Evolutionary conservation across 1,140 invertebrate genomes (phyloP).

Genomic region (Zaprionus africanus): DNA sequence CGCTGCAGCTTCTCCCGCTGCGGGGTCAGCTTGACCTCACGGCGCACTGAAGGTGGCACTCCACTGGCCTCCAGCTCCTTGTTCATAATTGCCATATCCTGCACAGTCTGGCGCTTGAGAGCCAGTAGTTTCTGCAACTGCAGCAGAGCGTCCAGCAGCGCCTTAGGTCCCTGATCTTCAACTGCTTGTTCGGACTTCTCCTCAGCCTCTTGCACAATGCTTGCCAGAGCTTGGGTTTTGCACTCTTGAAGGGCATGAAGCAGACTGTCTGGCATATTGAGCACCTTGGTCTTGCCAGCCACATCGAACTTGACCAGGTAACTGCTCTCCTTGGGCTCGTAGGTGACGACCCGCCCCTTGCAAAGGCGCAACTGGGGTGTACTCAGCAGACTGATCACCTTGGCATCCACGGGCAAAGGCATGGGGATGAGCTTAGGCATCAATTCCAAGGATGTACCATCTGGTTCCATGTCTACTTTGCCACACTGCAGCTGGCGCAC

Average conservation of each 20-base stretch:
- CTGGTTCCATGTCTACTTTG: background rate
- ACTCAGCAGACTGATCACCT: constrained; percentile 36
- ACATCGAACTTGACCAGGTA: constrained; percentile 43
- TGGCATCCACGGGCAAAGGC: constrained; percentile 27
- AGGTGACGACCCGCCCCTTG: constrained; percentile 37
- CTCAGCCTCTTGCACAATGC: constrained; percentile 29
- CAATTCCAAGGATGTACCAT: constrained; percentile 1
- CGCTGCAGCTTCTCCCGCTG: constrained; percentile 41
- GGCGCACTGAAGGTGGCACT: background rate
- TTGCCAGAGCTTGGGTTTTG: constrained; percentile 8
- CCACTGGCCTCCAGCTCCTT: constrained; percentile 25
- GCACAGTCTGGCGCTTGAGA: constrained; percentile 37
- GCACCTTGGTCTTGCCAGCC: background rate
- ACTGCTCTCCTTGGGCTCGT: constrained; percentile 16
- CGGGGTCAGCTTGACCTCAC: constrained; percentile 35
- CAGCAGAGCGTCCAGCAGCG: constrained; percentile 44
- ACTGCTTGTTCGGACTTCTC: background rate
- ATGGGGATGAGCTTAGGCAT: constrained; percentile 46
- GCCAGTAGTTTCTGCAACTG: constrained; percentile 27
- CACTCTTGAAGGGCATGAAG: constrained; percentile 29
- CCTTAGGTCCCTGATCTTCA: background rate
- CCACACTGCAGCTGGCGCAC: constrained; percentile 46
- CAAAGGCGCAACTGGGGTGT: background rate
- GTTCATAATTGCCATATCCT: constrained; percentile 43
- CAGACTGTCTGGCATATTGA: constrained; percentile 28